Evolutionary conservation across 2,888 invertebrate genomes (phyloP).

Genomic region (Alviniconcha strummeri): DNA sequence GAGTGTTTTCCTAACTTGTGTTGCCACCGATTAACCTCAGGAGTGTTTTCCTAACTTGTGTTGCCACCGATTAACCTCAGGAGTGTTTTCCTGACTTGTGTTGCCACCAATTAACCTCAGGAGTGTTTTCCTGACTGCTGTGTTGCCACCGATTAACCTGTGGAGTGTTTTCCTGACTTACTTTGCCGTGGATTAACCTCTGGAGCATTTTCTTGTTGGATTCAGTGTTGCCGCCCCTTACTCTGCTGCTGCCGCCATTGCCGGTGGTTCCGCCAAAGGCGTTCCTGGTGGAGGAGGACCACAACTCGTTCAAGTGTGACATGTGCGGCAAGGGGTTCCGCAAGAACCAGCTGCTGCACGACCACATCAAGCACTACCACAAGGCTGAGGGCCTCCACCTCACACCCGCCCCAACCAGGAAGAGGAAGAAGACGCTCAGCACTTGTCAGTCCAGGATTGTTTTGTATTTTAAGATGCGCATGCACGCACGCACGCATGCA

Average conservation of each 20-base stretch:
- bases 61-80: no score
- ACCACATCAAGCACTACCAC: conserved; percentile 97
- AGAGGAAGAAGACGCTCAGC: conserved; percentile 39
- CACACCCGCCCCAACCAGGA: conserved; percentile 40
- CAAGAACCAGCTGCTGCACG: conserved; percentile 90
- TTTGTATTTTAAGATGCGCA: background rate
- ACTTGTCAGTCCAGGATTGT: conserved; percentile 33
- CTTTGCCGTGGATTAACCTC: no score
- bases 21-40: no score
- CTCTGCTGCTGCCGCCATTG: background rate
- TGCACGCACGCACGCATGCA: background rate
- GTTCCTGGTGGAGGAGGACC: conserved; percentile 71
- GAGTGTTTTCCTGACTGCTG: no score
- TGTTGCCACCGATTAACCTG: no score
- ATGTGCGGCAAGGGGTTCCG: conserved; percentile 86
- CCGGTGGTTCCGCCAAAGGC: conserved; percentile 61
- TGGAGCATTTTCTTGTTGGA: no score
- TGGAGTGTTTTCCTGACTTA: no score
- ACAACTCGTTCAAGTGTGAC: conserved; percentile 72
- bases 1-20: no score
- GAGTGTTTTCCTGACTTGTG: no score
- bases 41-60: no score
- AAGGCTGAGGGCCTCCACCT: conserved; percentile 51
- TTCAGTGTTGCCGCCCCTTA: background rate
- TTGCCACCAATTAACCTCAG: no score